phyloP scores from a whole-genome alignment of 2,888 invertebrate genomes.

The Lordiphosa fenestrarum region DNA sequence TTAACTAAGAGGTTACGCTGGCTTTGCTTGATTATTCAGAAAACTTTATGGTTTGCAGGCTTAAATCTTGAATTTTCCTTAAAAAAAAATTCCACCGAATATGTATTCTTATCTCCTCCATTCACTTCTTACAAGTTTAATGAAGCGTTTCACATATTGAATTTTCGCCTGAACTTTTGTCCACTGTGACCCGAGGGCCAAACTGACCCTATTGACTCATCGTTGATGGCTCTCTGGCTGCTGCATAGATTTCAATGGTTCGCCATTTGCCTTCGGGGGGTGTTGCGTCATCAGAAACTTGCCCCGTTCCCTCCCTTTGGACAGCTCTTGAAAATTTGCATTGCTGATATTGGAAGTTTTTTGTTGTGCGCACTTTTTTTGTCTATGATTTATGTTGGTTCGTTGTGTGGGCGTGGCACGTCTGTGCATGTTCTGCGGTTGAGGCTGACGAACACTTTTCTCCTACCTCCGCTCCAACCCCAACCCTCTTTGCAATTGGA shows the following conservation, averaged over 20 bases:
- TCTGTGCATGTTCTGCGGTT: slow-evolving; percentile 71
- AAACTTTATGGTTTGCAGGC: too few species aligned
- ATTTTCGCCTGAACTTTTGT: slow-evolving; percentile 28
- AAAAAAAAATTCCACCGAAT: not conserved
- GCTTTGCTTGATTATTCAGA: too few species aligned
- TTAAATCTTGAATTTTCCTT: too few species aligned
- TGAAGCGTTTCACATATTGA: not conserved
- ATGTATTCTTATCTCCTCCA: not conserved
- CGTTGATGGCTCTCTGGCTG: slow-evolving; percentile 54
- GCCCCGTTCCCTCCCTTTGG: slow-evolving; percentile 15
- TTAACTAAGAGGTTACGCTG: too few species aligned
- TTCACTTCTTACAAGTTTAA: slow-evolving; percentile 4
- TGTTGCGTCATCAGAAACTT: slow-evolving; percentile 65
- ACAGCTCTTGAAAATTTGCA: slow-evolving; percentile 62
- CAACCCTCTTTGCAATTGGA: slow-evolving; percentile 59
- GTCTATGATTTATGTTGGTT: slow-evolving; percentile 69
- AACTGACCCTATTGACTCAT: slow-evolving; percentile 66
- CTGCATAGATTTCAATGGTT: slow-evolving; percentile 64
- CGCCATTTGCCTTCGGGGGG: slow-evolving; percentile 55
- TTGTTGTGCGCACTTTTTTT: slow-evolving; percentile 49
- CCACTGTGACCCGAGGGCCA: slow-evolving; percentile 55
- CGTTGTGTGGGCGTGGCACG: slow-evolving; percentile 69
- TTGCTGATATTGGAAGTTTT: slow-evolving; percentile 68
- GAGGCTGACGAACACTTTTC: slow-evolving; percentile 44
- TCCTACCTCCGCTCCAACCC: slow-evolving; percentile 5